Evolutionary conservation across 2,797 vertebrate genomes (phyloP).

Genomic region (Enteromius unitaeniatus): DNA sequence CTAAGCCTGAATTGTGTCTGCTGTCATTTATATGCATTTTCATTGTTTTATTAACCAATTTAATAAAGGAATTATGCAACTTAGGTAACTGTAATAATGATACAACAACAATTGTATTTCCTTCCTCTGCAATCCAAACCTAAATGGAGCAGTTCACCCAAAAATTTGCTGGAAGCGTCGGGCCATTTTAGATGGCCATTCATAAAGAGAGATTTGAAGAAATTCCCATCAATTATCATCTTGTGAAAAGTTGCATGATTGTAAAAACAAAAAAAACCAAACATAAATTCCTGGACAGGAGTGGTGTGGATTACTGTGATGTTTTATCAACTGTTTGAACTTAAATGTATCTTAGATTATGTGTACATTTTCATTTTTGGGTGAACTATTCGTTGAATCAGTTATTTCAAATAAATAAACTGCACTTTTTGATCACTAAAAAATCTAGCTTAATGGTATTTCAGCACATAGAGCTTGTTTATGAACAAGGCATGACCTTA

Average conservation of each 20-base stretch:
- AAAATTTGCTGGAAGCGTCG: background rate
- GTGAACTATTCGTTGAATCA: background rate
- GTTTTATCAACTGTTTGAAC: background rate
- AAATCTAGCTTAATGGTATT: background rate
- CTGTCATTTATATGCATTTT: background rate
- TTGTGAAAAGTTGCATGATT: background rate
- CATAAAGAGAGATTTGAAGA: background rate
- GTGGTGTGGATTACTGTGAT: background rate
- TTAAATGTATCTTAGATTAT: background rate
- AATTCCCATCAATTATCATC: background rate
- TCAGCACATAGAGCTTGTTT: background rate
- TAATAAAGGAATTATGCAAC: background rate
- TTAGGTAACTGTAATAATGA: background rate
- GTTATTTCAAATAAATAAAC: background rate
- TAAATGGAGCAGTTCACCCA: background rate
- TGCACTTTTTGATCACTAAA: background rate
- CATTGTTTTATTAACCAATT: background rate
- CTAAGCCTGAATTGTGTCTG: conserved; percentile 19
- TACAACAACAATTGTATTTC: background rate
- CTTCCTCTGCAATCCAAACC: background rate
- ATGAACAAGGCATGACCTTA: background rate
- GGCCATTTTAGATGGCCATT: background rate
- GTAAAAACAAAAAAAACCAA: background rate
- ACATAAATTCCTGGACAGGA: background rate
- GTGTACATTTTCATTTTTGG: background rate